These are phyloP conservation scores for Acanthosepion esculentum DNA, from an alignment of 2,888 invertebrate species.

Conservation along the genomic window DNA sequence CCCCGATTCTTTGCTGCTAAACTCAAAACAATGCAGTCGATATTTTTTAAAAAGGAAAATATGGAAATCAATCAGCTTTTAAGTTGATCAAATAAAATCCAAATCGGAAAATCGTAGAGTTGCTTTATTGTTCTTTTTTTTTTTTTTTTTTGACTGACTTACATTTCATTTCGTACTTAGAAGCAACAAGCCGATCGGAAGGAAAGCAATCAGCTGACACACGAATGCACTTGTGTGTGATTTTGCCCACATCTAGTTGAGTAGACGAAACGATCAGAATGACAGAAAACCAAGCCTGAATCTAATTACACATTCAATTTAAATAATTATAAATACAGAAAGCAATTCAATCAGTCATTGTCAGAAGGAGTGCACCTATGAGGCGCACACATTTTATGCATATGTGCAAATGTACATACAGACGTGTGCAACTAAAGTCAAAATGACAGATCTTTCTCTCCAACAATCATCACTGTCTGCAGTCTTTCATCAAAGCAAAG, in stretches of 20 bases:
- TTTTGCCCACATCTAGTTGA: neutral
- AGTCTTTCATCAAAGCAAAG: too few relatives aligned
- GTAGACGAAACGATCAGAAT: neutral
- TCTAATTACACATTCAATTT: too few relatives aligned
- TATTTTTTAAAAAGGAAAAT: neutral
- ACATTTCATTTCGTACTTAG: neutral
- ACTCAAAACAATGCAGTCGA: neutral
- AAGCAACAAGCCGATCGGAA: neutral
- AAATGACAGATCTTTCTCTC: too few relatives aligned
- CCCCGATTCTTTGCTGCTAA: neutral
- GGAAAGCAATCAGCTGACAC: neutral
- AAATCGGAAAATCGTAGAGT: neutral
- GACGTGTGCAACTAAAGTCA: too few relatives aligned
- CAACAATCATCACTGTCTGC: too few relatives aligned
- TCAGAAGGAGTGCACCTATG: too few relatives aligned
- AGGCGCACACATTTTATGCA: too few relatives aligned
- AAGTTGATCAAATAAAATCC: neutral
- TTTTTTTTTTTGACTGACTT: neutral
- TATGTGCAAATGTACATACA: too few relatives aligned
- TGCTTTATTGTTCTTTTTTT: neutral
- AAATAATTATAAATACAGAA: too few relatives aligned
- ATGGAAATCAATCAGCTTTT: neutral
- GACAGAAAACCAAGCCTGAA: too few relatives aligned
- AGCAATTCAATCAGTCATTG: too few relatives aligned
- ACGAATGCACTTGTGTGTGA: neutral